Percentiles rank a stretch among this genome's conserved stretches.
phyloP scores from a whole-genome alignment of 2,113 vertebrate species.

The Astatoreochromis straeleni region DNA sequence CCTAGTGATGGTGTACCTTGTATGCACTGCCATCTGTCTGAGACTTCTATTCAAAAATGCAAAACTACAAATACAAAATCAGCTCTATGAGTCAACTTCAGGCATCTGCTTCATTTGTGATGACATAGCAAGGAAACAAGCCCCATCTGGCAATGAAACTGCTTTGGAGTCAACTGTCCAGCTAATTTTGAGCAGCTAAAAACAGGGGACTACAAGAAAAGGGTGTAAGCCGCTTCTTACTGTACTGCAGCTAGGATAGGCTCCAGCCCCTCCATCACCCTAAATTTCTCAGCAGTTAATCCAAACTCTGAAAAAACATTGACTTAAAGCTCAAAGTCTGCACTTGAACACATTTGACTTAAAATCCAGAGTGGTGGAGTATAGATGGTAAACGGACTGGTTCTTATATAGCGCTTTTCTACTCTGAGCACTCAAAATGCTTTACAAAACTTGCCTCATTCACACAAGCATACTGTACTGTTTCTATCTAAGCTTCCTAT shows the following conservation, averaged over 20 bases:
- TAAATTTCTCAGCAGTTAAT: neutral
- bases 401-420: neutral
- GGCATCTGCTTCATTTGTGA: neutral
- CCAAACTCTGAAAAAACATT: neutral
- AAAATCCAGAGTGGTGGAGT: neutral
- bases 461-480: neutral
- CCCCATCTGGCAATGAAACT: neutral
- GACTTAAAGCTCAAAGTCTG: neutral
- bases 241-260: neutral
- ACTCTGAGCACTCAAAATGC: neutral
- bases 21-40: neutral
- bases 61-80: neutral
- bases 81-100: neutral
- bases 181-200: neutral
- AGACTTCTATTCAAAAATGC: neutral
- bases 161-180: neutral
- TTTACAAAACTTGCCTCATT: neutral
- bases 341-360: neutral
- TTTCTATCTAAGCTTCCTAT: neutral
- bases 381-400: neutral
- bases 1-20: neutral
- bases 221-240: neutral
- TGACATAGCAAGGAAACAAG: accelerated
- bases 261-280: neutral
- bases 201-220: neutral